A percentile compares a stretch with the other conserved stretches of the same genome.
These are phyloP conservation scores for Neomonachus schauinslandi DNA, from an alignment of 2,113 vertebrate species.

Conservation along the genomic window DNA sequence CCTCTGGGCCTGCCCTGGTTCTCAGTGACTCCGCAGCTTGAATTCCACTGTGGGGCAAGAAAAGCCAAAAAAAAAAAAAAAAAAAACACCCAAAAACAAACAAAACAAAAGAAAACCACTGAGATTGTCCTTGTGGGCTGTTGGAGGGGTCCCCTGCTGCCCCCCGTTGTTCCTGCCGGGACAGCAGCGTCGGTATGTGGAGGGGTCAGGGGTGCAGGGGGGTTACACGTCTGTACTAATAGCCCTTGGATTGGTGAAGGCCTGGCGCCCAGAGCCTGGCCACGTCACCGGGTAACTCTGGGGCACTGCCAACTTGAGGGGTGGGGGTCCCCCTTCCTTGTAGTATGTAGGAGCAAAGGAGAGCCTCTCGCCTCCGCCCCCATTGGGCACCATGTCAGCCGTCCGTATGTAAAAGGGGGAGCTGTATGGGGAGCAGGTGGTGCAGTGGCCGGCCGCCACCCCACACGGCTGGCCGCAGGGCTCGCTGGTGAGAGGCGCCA, in stretches of 20 bases:
- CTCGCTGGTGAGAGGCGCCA: constrained; percentile 83
- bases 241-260: constrained; percentile 92
- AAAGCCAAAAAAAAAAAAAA: constrained; percentile 14
- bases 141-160: background rate
- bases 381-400: constrained; percentile 93
- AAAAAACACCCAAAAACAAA: background rate
- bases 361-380: constrained; percentile 93
- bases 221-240: constrained; percentile 96
- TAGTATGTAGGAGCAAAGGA: constrained; percentile 91
- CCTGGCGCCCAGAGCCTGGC: constrained; percentile 84
- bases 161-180: background rate
- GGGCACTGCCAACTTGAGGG: constrained; percentile 88
- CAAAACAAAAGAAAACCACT: background rate
- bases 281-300: constrained; percentile 91
- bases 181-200: background rate
- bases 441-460: constrained; percentile 86
- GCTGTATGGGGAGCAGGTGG: constrained; percentile 92
- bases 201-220: background rate
- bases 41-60: background rate
- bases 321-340: constrained; percentile 90
- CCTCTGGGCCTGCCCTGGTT: background rate
- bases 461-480: constrained; percentile 80
- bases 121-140: background rate
- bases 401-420: constrained; percentile 95
- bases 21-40: background rate